Evolutionary conservation across 2,113 vertebrate species (phyloP).

Genomic region (Myocastor coypus): DNA sequence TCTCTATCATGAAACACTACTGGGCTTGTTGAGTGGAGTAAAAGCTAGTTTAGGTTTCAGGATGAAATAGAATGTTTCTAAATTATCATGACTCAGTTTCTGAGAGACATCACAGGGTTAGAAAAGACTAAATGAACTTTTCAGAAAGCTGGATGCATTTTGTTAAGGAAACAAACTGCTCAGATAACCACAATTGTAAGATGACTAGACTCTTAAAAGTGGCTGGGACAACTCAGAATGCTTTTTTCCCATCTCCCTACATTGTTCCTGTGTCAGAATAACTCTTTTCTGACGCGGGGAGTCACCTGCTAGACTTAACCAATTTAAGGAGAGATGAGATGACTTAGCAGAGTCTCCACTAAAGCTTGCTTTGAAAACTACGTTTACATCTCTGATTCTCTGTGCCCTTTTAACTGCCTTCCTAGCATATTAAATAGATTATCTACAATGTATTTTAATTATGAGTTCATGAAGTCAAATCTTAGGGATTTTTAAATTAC

Average conservation of each 20-base stretch:
- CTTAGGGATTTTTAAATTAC: not conserved
- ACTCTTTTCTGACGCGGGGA: constrained; percentile 1
- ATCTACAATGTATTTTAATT: constrained; percentile 42
- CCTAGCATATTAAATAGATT: not conserved
- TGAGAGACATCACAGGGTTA: constrained; percentile 46
- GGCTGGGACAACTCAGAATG: not conserved
- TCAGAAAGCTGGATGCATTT: constrained; percentile 60
- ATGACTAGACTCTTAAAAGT: constrained; percentile 49
- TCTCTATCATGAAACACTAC: constrained; percentile 19
- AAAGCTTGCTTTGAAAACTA: constrained; percentile 52
- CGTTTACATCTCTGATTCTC: constrained; percentile 19
- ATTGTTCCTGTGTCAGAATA: constrained; percentile 31
- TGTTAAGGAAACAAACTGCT: constrained; percentile 65
- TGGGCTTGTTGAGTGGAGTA: constrained; percentile 59
- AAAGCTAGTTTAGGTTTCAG: constrained; percentile 68
- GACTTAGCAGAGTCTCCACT: not conserved
- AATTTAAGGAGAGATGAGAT: constrained; percentile 16
- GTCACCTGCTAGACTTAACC: constrained; percentile 25
- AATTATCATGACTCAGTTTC: constrained; percentile 63
- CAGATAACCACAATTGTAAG: constrained; percentile 53
- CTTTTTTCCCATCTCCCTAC: constrained; percentile 26
- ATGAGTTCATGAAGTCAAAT: not conserved
- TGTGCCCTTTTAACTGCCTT: constrained; percentile 53
- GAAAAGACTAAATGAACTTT: constrained; percentile 53
- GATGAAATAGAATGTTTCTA: constrained; percentile 66